Evolutionary conservation across 2,113 vertebrate species (phyloP).

Genomic region (Callopanchax toddi): DNA sequence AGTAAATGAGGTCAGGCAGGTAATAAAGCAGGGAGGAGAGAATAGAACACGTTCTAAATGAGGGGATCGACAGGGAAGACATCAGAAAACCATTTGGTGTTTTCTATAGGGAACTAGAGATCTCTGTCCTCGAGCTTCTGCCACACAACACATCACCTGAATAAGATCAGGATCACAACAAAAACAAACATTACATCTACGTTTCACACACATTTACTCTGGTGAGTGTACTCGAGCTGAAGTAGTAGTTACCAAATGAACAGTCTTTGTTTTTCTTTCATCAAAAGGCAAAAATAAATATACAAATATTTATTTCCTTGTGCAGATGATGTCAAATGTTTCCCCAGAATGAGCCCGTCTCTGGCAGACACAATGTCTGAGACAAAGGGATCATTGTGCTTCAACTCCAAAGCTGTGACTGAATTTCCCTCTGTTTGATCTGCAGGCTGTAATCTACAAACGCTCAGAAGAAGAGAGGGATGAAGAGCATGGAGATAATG

Average conservation of each 20-base stretch:
- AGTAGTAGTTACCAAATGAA: conserved; percentile 1
- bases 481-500: conserved; percentile 59
- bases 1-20: conserved; percentile 26
- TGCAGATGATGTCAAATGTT: conserved; percentile 36
- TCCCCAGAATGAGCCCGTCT: conserved; percentile 16
- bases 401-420: conserved; percentile 51
- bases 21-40: conserved; percentile 15
- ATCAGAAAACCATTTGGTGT: conserved; percentile 5
- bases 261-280: conserved; percentile 12
- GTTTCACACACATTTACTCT: not conserved
- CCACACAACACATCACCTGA: too few relatives aligned
- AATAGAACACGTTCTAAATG: not conserved
- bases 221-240: not conserved
- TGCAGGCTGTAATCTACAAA: conserved; percentile 72
- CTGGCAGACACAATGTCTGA: conserved; percentile 45
- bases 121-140: conserved; percentile 12
- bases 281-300: conserved; percentile 19
- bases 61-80: conserved; percentile 3
- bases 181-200: not conserved
- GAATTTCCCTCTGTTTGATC: conserved; percentile 74
- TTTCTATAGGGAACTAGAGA: conserved; percentile 22
- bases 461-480: conserved; percentile 47
- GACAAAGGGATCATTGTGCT: conserved; percentile 66
- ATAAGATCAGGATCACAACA: conserved; percentile 1
- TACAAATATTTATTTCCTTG: conserved; percentile 38